Evolutionary conservation across 2,888 invertebrate species (phyloP), one percentile per base, ranked within the genome.

Genomic region (Drosophila sordidula): DNA sequence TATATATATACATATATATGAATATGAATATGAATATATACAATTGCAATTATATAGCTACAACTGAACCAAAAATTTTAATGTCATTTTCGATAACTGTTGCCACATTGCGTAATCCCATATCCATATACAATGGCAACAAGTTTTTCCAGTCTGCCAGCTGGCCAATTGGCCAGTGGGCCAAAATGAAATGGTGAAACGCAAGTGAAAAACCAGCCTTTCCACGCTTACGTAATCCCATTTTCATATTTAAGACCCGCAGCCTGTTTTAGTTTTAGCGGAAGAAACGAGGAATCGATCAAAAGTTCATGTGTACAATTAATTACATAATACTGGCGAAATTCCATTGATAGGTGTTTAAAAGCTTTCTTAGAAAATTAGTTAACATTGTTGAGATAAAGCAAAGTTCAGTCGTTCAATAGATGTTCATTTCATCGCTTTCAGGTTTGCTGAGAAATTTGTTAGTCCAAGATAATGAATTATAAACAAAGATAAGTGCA

Each of bases 221-320:
- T 70, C 47, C 70, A 62, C 57, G 46, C 57, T 74, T 74, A 65
- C 57, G 70, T 61, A 74, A 74, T 51, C 26, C 12, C 9, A 42
- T 58, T 63, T 68, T 45, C 32, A 54, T 58, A 42, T 52, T 3
- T 4, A 8, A n/a, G 16, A 18, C 36, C 38, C 54, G 16, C 29
- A 29, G 41, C 6, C 18, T 22, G 26, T 51, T 39, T 36, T 29
- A 12, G 22, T 32, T 45, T 16, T 11, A n/a, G 34, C 74, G 63
- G 64, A 64, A 59, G 50, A 55, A 42, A 63, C 42, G 29, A 8
- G 38, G 29, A 36, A 6, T 47, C 44, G 8, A 39, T 44, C 25
- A 51, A 11, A 34, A 32, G 8, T 25, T 44, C 34, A 38, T 25
- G 12, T 3, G n/a, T 11, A 8, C 34, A 54, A 18, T 32, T 38